These are phyloP conservation scores for Amphimedon queenslandica DNA, from an alignment of 37 sponge, comb jelly and placozoan genomes.

Conservation along the genomic window DNA sequence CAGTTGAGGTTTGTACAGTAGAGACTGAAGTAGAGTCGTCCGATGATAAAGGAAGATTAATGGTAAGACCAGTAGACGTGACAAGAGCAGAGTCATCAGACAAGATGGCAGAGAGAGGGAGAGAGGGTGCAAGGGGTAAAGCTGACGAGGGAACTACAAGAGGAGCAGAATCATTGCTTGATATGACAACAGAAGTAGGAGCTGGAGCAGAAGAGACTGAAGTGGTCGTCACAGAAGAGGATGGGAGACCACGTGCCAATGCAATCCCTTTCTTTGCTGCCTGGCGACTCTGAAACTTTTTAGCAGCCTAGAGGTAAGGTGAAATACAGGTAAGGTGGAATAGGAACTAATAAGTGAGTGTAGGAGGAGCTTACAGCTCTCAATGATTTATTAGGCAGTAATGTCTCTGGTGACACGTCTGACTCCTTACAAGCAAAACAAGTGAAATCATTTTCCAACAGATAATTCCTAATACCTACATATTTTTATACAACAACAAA, in stretches of 20 bases:
- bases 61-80: too few species aligned
- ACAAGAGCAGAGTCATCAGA: not conserved
- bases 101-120: not conserved
- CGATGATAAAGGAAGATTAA: too few species aligned
- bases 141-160: conserved; percentile 4
- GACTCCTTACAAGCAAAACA: conserved; percentile 63
- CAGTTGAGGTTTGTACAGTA: too few species aligned
- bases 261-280: conserved; percentile 44
- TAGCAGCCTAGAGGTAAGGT: conserved; percentile 34
- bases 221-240: not conserved
- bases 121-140: not conserved
- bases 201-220: conserved; percentile 3
- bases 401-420: conserved; percentile 81
- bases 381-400: conserved; percentile 66
- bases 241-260: conserved; percentile 15
- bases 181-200: not conserved
- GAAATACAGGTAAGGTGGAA: conserved; percentile 13
- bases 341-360: conserved; percentile 19
- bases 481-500: not conserved
- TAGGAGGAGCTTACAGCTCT: conserved; percentile 53
- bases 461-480: conserved; percentile 70
- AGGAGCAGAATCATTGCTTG: too few species aligned
- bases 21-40: not conserved
- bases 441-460: conserved; percentile 78
- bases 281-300: conserved; percentile 28